These are phyloP conservation scores for Phodopus roborovskii DNA, from an alignment of 2,113 vertebrate species.

Conservation along the genomic window DNA sequence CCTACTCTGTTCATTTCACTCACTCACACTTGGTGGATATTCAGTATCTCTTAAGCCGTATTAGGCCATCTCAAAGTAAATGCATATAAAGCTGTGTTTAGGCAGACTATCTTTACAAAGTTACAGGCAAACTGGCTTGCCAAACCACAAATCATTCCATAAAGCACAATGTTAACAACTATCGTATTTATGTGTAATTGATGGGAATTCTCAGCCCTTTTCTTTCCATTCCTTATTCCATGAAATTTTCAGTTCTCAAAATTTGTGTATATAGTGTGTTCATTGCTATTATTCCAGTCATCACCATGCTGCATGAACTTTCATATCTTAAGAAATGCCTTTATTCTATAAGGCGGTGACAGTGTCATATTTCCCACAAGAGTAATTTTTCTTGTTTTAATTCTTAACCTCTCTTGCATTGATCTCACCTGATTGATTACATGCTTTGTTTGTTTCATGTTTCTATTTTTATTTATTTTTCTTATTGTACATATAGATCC, in stretches of 20 bases:
- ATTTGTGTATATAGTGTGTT: neutral
- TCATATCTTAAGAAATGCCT: constrained; percentile 53
- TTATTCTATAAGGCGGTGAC: constrained; percentile 46
- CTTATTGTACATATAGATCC: too few species aligned
- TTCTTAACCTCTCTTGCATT: constrained; percentile 5
- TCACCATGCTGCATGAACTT: constrained; percentile 9
- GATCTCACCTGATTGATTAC: neutral
- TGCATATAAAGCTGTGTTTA: neutral
- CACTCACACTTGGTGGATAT: neutral
- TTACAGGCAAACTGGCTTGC: neutral
- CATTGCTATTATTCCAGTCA: neutral
- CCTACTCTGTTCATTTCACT: neutral
- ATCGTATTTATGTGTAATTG: neutral
- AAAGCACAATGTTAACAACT: neutral
- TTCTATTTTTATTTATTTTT: too few species aligned
- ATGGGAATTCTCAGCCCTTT: neutral
- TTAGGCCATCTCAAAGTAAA: neutral
- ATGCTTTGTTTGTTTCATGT: too few species aligned
- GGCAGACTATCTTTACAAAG: neutral
- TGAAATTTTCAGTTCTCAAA: constrained; percentile 21
- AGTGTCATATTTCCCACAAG: constrained; percentile 70
- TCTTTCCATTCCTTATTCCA: neutral
- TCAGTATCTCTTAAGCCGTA: neutral
- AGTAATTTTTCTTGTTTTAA: constrained; percentile 73
- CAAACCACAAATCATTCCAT: neutral